Evolutionary conservation across 2,797 vertebrate genomes (phyloP), one percentile per base, ranked within the genome.

Genomic region (Sebastes diploproa): DNA sequence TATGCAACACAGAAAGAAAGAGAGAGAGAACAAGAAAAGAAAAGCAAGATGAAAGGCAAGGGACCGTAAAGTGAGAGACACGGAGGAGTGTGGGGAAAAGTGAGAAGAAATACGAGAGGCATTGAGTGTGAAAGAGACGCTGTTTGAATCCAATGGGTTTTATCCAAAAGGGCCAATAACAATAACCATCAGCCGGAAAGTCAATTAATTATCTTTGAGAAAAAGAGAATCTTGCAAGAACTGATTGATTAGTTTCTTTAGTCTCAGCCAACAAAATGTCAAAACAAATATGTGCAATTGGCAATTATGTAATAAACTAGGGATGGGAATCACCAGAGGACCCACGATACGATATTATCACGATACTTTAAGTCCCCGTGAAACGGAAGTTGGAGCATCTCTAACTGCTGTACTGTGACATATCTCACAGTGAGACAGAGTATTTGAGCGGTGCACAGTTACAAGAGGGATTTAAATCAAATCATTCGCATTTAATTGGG

Each of bases 1-100:
- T 93, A 92, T 84, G 77, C 64, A 92, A 92, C 20, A 83, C 18
- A 22, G 72, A 84, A 76, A 78, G 60, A 69, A 34, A 80, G 46
- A 52, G 65, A 42, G 65, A 34, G n/a, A 73, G 71, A 77, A 61
- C 6, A 61, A 63, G 32, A 78, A 71, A 74, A 70, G 16, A 70
- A 78, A 76, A 75, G 32, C 22, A 76, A 66, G 75, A 77, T 58
- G 16, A 82, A 86, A 84, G 66, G 23, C 46, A 71, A 54, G 34
- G 81, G 55, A 78, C 67, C 1, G 11, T 54, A 77, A 36, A 71
- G 77, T 59, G 46, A 72, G 66, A 81, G 46, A 85, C 30, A 65
- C 1, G n/a, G 55, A 56, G 54, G 59, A 81, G 77, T 61, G 70
- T 46, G 61, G 25, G 56, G 16, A 67, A 63, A 58, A 68, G 46